Evolutionary conservation across 2,113 vertebrate genomes (phyloP), one percentile per base, ranked within the genome.

Genomic region (Benitochromis conjunctus): DNA sequence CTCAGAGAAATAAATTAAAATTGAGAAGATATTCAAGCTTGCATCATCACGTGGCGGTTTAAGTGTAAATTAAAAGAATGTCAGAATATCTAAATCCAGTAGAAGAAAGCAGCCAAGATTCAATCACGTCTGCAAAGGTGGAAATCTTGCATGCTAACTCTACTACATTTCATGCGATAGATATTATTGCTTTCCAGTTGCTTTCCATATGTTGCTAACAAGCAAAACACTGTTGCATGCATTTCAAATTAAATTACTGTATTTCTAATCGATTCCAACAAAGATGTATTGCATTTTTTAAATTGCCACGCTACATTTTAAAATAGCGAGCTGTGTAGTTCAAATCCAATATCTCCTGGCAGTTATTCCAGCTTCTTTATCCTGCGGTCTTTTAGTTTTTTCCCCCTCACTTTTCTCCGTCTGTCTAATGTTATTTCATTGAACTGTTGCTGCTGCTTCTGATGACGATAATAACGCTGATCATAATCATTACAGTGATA

Each of bases 401-500:
- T 48, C 7, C 21, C 41, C 11, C 0, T 74, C 69, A 26, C 43
- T 29, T 74, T 48, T 29, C 69, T 74, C 24, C 24, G 29, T 74
- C 69, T 74, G 69, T 21, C 18, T 48, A 74, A 74, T 74, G 41
- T 74, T 48, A 18, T 74, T 74, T 74, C 14, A 5, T 1, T 31
- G 43, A 74, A 48, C 41, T 74, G 41, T 19, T 29, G 66, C 66
- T 7, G 66, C 66, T 29, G 66, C 66, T 48, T 48, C 66, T 74
- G 41, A 29, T 19, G 69, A 74, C 9, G 69, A 19, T 74, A 19
- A 29, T 74, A 48, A 74, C 0, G 43, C 5, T 0, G 69, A 48
- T 74, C 69, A 48, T 48, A 48, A 74, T 48, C 24, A 48, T 51
- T 29, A 29, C 43, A 12, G 14, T 74, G 24, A 29, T 48, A 2